Evolutionary conservation across 2,888 invertebrate species (phyloP).

Genomic region (Cacoxenus indagator): DNA sequence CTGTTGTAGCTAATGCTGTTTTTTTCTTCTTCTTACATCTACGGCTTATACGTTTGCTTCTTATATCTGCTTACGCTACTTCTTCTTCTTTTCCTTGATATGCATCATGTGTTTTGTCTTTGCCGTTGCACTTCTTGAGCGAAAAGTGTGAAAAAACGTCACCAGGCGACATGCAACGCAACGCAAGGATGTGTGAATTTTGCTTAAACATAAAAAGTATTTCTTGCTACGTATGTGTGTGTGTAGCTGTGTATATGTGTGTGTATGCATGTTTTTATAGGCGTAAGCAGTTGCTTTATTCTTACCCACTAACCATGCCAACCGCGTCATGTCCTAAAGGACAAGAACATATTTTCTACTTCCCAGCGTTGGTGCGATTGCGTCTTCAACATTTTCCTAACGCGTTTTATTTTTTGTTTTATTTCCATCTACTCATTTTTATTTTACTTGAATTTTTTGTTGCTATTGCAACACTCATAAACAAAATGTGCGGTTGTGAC

Average conservation of each 20-base stretch:
- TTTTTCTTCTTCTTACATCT: no score
- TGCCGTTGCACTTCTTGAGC: background rate
- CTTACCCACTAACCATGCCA: background rate
- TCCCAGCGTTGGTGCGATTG: background rate
- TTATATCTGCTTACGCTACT: background rate
- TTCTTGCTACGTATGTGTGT: background rate
- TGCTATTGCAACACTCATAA: background rate
- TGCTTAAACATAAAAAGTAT: background rate
- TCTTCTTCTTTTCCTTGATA: background rate
- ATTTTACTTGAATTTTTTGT: background rate
- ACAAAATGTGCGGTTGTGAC: background rate
- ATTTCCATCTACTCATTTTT: background rate
- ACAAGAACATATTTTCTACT: background rate
- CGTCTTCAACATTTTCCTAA: background rate
- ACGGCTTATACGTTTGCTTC: no score
- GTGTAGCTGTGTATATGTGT: background rate
- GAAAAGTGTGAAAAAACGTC: conserved; percentile 17
- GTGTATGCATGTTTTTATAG: background rate
- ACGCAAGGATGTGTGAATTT: background rate
- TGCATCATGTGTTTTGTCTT: conserved; percentile 10
- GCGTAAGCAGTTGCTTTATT: background rate
- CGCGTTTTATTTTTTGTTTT: background rate
- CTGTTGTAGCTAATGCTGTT: no score
- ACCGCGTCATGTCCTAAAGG: background rate
- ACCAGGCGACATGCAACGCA: conserved; percentile 12